Percentiles rank a stretch among this genome's conserved stretches.
These are phyloP conservation scores for Drosophila seguyi DNA, from an alignment of 1,140 invertebrate genomes.

Conservation along the genomic window DNA sequence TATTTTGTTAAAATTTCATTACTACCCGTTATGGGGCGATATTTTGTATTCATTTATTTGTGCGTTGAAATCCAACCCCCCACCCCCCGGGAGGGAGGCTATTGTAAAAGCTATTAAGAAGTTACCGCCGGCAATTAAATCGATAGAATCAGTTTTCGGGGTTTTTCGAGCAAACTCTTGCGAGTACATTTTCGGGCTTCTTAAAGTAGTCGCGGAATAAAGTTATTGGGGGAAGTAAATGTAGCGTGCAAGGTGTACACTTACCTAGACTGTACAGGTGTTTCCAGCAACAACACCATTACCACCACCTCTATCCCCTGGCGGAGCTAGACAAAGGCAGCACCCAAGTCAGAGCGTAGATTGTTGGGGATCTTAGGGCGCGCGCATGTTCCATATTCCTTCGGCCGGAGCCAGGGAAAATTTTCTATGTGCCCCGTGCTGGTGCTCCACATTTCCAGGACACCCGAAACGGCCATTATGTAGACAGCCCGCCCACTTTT, in stretches of 20 bases:
- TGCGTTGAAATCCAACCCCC: conserved; percentile 1
- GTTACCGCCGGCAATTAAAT: conserved; percentile 26
- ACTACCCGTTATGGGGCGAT: background rate
- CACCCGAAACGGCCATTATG: conserved; percentile 48
- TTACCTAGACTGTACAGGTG: background rate
- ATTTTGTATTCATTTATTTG: conserved; percentile 8
- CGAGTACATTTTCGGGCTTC: background rate
- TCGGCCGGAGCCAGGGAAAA: background rate
- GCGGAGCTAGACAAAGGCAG: conserved; percentile 29
- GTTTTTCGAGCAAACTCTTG: background rate
- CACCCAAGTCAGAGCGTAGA: conserved; percentile 9
- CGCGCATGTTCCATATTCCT: conserved; percentile 51
- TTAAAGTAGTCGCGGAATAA: conserved; percentile 25
- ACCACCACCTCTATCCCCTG: background rate
- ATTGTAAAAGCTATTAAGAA: conserved; percentile 33
- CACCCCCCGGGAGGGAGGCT: background rate
- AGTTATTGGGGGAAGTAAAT: conserved; percentile 41
- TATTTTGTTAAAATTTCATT: conserved; percentile 16
- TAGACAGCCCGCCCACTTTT: conserved; percentile 17
- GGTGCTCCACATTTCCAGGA: conserved; percentile 44
- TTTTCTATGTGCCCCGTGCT: conserved; percentile 24
- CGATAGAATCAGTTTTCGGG: conserved; percentile 20
- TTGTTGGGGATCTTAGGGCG: conserved; percentile 42
- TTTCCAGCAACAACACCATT: background rate
- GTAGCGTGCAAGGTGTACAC: conserved; percentile 27